Conservation (phyloP, 2,797 vertebrate genomes). For the Coendou prehensilis region DNA sequence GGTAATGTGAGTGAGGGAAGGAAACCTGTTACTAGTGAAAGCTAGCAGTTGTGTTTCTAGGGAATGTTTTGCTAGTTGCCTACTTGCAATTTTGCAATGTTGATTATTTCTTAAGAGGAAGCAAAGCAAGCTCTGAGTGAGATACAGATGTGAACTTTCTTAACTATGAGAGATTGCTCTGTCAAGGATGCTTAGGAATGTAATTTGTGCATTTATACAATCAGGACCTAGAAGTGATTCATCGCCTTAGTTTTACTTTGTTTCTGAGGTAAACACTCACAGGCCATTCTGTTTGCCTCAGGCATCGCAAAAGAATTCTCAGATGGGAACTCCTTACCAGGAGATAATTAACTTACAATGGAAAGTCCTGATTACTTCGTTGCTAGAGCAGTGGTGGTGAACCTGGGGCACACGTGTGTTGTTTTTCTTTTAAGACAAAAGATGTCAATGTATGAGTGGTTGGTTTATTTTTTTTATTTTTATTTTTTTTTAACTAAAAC, state of each 20-base stretch:
- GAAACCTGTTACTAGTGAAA: background rate
- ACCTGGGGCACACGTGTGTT: background rate
- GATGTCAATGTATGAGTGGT: background rate
- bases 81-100: constrained; percentile 70
- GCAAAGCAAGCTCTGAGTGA: constrained; percentile 50
- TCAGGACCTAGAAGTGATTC: background rate
- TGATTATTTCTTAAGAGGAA: constrained; percentile 74
- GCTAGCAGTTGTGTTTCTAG: constrained; percentile 7
- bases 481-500: background rate
- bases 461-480: too few species aligned
- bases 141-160: constrained; percentile 50
- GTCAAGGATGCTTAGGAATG: constrained; percentile 29
- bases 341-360: background rate
- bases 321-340: background rate
- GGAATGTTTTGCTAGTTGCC: constrained; percentile 49
- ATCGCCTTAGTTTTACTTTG: constrained; percentile 2
- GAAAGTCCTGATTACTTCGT: background rate
- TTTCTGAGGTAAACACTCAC: background rate
- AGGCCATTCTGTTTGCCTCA: constrained; percentile 37
- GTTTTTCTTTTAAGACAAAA: background rate
- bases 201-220: background rate
- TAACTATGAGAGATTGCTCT: constrained; percentile 12
- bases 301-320: constrained; percentile 37
- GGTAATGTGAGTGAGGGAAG: background rate
- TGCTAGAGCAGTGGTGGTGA: background rate